Conservation (phyloP, 2,888 invertebrate genomes). For the Holacanthella duospinosa region DNA sequence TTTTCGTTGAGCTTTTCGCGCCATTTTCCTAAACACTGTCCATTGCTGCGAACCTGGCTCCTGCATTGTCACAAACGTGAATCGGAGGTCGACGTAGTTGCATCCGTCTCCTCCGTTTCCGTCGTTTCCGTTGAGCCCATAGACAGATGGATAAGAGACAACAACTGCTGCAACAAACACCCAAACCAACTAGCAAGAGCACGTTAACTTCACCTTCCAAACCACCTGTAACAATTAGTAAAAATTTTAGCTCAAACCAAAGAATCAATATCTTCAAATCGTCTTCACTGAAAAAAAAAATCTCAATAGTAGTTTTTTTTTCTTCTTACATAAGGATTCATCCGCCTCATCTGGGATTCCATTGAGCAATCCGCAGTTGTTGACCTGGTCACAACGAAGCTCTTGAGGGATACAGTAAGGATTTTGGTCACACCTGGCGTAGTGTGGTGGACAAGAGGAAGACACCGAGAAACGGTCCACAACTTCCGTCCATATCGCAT, state of each 20-base stretch:
- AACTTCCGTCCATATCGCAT: constrained; percentile 90
- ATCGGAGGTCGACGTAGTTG: constrained; percentile 40
- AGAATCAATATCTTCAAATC: too few relatives aligned
- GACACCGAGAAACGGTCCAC: constrained; percentile 40
- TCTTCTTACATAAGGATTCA: constrained; percentile 43
- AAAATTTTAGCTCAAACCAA: too few relatives aligned
- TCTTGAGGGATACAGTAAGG: constrained; percentile 46
- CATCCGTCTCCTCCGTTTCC: constrained; percentile 40
- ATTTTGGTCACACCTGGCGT: constrained; percentile 43
- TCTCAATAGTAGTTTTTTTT: background rate
- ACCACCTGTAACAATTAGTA: constrained; percentile 20
- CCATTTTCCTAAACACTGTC: constrained; percentile 25
- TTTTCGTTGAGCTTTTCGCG: background rate
- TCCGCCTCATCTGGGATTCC: constrained; percentile 45
- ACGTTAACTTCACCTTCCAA: constrained; percentile 36
- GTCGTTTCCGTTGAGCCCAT: constrained; percentile 48
- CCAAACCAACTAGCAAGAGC: constrained; percentile 46
- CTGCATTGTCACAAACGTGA: constrained; percentile 49
- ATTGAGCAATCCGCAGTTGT: constrained; percentile 45
- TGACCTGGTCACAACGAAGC: constrained; percentile 44
- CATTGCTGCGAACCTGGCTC: constrained; percentile 43
- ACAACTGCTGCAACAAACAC: constrained; percentile 45
- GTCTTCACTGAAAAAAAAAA: too few relatives aligned
- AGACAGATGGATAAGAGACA: constrained; percentile 45
- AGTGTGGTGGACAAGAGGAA: constrained; percentile 33